phyloP scores from a whole-genome alignment of 2,888 invertebrate species.

The Parnassius mnemosyne region DNA sequence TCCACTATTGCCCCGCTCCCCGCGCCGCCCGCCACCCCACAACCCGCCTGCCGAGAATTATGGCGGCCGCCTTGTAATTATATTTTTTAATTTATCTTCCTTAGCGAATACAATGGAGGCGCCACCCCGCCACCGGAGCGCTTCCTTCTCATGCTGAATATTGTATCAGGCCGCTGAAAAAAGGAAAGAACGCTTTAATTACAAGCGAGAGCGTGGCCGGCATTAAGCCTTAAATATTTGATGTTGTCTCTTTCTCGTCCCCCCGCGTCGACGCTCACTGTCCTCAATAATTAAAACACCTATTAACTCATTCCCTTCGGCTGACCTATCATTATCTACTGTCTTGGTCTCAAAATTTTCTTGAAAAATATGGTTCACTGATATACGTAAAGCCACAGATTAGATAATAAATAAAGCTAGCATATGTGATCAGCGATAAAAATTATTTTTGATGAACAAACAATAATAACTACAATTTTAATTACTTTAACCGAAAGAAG shows the following conservation, averaged over 20 bases:
- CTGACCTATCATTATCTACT: slow-evolving; percentile 68
- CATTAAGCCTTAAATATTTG: slow-evolving; percentile 78
- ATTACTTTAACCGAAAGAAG: too few species aligned
- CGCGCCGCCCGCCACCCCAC: slow-evolving; percentile 52
- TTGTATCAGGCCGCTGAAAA: slow-evolving; percentile 80
- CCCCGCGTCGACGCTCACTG: slow-evolving; percentile 39
- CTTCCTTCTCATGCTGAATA: slow-evolving; percentile 81
- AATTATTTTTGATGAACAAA: too few species aligned
- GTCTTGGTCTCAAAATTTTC: slow-evolving; percentile 46
- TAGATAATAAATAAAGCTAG: too few species aligned
- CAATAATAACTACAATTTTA: too few species aligned
- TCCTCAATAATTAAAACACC: slow-evolving; percentile 77
- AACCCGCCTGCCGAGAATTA: slow-evolving; percentile 79
- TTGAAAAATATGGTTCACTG: too few species aligned
- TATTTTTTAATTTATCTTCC: slow-evolving; percentile 87
- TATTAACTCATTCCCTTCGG: slow-evolving; percentile 76
- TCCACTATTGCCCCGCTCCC: slow-evolving; percentile 66
- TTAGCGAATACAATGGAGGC: slow-evolving; percentile 83
- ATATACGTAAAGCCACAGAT: too few species aligned
- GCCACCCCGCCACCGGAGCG: slow-evolving; percentile 79
- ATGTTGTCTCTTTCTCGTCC: slow-evolving; percentile 73
- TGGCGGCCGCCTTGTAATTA: slow-evolving; percentile 85
- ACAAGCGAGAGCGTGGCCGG: slow-evolving; percentile 77
- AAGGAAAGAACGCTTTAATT: slow-evolving; percentile 81
- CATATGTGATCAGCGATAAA: too few species aligned